A percentile compares a stretch with the other conserved stretches of the same genome.
Conservation (phyloP, 2,888 invertebrate genomes). For the Acanthosepion pharaonis region DNA sequence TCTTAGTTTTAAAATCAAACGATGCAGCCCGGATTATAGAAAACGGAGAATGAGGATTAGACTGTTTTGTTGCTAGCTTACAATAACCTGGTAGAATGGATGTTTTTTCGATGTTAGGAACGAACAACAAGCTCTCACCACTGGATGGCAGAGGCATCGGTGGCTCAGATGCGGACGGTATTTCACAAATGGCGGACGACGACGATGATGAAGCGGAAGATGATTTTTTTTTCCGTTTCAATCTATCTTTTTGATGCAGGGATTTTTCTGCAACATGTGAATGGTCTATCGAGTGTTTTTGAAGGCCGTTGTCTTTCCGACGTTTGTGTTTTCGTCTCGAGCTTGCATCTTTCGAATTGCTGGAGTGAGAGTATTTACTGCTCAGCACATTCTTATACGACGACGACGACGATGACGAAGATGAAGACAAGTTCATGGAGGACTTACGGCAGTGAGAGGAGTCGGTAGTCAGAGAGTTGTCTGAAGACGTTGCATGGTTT, state of each 20-base stretch:
- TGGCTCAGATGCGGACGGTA: constrained; percentile 34
- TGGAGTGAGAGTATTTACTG: neutral
- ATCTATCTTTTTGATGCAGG: neutral
- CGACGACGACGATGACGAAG: neutral
- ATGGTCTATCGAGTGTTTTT: constrained; percentile 7
- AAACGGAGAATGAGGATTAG: constrained; percentile 25
- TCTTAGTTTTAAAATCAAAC: constrained; percentile 38
- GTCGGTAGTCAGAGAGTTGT: neutral
- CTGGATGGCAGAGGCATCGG: neutral
- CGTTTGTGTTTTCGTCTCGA: constrained; percentile 39
- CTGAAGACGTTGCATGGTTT: neutral
- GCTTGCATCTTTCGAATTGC: neutral
- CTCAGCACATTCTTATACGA: neutral
- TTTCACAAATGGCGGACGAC: neutral
- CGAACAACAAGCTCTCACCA: constrained; percentile 38
- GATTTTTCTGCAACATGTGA: neutral
- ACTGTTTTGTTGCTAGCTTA: constrained; percentile 2
- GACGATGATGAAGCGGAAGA: neutral
- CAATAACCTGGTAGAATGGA: neutral
- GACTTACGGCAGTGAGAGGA: constrained; percentile 24
- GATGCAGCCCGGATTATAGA: constrained; percentile 44
- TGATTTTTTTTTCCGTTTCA: constrained; percentile 5
- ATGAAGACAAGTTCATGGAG: neutral
- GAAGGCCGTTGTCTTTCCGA: constrained; percentile 41
- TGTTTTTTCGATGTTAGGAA: constrained; percentile 33